Base-by-base conservation (phyloP, 2,888 invertebrate species). In the Tinea pellionella region DNA sequence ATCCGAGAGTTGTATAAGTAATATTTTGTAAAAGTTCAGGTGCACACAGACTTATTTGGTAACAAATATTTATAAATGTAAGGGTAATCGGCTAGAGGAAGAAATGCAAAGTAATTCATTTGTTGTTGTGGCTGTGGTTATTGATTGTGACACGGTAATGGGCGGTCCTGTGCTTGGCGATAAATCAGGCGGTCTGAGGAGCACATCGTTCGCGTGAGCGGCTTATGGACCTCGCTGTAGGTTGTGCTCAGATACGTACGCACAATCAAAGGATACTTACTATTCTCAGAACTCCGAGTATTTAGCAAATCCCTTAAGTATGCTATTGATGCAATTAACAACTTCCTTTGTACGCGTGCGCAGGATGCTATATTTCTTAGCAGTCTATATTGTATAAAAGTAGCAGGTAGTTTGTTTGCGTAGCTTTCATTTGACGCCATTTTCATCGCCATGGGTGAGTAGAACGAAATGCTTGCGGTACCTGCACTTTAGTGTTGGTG, bases 131-230 rank as follows among this genome's bases (percentile, higher is more conserved):
- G 64, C 66, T 64, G 67, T 68, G 69, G 78, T 77, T 80, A 82
- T 82, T 79, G 82, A 80, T 82, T 77, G 78, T 79, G 78, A 80
- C 75, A 70, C 69, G 70, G 74, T 81, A 80, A 84, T 82, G 71
- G 75, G 68, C 65, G 69, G 68, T 70, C 69, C 67, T 67, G 67
- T 69, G 72, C 73, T 69, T 67, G 64, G 68, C 67, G 66, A 80
- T 83, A 79, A 82, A 80, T 82, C 80, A 82, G 70, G 64, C 61
- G 63, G 65, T 55, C 60, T 63, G 61, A 61, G 62, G 65, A 63
- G 63, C 64, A 15, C 47, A 47, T 47, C 47, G 67, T 64, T 65
- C 64, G 64, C 66, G 15, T 66, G 67, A 62, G 63, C 65, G 64
- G 63, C 64, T 66, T 64, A 43, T 57, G 57, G 57, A 18, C 9